A percentile compares a stretch with the other conserved stretches of the same genome.
Evolutionary conservation across 2,888 invertebrate species (phyloP).

Genomic region (Lithophane leautieri): DNA sequence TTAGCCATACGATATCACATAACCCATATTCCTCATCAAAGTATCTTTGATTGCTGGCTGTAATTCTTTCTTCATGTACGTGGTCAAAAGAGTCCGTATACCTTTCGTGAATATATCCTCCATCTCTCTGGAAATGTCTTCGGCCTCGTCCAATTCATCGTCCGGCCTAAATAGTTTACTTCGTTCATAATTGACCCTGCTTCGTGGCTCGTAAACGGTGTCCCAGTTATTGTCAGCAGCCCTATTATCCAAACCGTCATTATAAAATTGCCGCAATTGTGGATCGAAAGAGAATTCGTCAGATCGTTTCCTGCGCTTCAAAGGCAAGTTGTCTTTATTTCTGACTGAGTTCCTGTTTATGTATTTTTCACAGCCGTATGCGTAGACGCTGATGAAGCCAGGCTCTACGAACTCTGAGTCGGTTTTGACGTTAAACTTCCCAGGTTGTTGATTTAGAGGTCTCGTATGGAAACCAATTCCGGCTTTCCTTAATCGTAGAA

Average conservation of each 20-base stretch:
- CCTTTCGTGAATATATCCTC: conserved; percentile 96
- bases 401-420: conserved; percentile 96
- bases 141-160: conserved; percentile 90
- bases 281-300: conserved; percentile 86
- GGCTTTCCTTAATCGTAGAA: conserved; percentile 93
- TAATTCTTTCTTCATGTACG: conserved; percentile 95
- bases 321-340: conserved; percentile 83
- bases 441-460: conserved; percentile 92
- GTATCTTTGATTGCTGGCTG: conserved; percentile 96
- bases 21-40: conserved; percentile 96
- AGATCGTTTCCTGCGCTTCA: conserved; percentile 79
- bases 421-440: conserved; percentile 93
- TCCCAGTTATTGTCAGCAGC: conserved; percentile 81
- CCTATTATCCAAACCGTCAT: conserved; percentile 75
- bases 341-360: conserved; percentile 85
- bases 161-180: conserved; percentile 88
- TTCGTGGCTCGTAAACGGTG: conserved; percentile 80
- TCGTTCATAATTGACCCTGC: conserved; percentile 84
- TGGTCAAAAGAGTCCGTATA: conserved; percentile 94
- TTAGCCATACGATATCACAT: conserved; percentile 95
- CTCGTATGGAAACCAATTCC: conserved; percentile 95
- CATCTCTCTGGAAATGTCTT: conserved; percentile 94
- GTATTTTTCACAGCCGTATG: conserved; percentile 94
- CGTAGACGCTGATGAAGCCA: conserved; percentile 96
- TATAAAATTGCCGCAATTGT: conserved; percentile 71